Evolutionary conservation across 2,113 vertebrate genomes (phyloP).

Genomic region (Notothenia rossii): DNA sequence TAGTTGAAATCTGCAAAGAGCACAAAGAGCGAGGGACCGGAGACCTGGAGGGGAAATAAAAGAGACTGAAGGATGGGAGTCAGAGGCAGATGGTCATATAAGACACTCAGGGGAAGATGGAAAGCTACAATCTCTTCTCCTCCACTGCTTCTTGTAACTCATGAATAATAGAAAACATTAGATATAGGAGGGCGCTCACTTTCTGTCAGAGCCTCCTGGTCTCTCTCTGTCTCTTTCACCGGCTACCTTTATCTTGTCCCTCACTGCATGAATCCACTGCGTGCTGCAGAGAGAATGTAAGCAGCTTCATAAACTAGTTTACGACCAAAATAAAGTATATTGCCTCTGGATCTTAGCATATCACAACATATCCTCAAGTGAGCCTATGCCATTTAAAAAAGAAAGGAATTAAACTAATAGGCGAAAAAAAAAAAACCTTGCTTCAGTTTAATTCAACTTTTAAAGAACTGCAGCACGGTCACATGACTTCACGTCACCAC

Average conservation of each 20-base stretch:
- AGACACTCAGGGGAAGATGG: not conserved
- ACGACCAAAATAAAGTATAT: not conserved
- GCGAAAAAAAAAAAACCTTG: not conserved
- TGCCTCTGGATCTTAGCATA: not conserved
- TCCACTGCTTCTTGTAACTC: conserved; percentile 40
- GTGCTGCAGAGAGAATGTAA: not conserved
- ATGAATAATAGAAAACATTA: conserved; percentile 68
- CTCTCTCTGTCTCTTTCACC: not conserved
- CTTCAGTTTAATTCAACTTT: no score
- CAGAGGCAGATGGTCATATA: not conserved
- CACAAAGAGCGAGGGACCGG: not conserved
- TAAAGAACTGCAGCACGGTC: no score
- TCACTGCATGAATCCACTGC: not conserved
- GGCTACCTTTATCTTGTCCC: not conserved
- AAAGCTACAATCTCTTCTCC: conserved; percentile 14
- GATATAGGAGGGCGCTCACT: conserved; percentile 26
- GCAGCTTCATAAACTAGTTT: not conserved
- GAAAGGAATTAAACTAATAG: not conserved
- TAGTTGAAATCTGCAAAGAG: conserved; percentile 5
- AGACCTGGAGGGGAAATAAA: not conserved
- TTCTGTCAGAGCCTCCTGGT: conserved; percentile 28
- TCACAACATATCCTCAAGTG: not conserved
- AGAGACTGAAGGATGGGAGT: not conserved
- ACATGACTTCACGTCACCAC: no score
- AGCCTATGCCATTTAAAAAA: not conserved